Evolutionary conservation across 2,797 vertebrate species (phyloP), one percentile per base, ranked within the genome.

Genomic region (Myotis myotis): DNA sequence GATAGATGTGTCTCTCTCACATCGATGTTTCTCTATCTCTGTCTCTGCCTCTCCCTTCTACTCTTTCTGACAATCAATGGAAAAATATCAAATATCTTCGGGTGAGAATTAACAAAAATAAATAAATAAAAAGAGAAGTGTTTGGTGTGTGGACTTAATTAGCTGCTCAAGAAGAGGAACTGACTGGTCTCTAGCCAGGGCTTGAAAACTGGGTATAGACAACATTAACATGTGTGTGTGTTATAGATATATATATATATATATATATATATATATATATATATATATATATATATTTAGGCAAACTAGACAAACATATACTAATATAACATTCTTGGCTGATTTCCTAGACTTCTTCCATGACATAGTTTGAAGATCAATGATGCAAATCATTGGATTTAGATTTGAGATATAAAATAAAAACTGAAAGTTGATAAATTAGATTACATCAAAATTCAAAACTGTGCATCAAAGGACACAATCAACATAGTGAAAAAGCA

Each of bases 351-450:
- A 47, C 2, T 6, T 62, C 83, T 83, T 87, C 60, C n/a, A 78
- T 91, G 57, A 30, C 25, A 66, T 47, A 28, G 20, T 75, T 76
- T 75, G 11, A 96, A 87, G 44, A 82, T 66, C n/a, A 78, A 6
- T 83, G 36, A 78, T 83, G 10, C 8, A 96, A 86, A 33, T 86
- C 25, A 89, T 62, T 86, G 38, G 84, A 82, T 22, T 66, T 82
- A 60, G 16, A 70, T 60, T 88, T 91, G 23, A 93, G 62, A 84
- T 75, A 49, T 12, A 75, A 94, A 84, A 82, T 89, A 41, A 72
- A 75, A 84, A 57, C 6, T 89, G 36, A 20, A 72, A 44, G 57
- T 80, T 60, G n/a, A 57, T 72, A 74, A 91, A 68, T 47, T 92
- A 16, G 13, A 72, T 30, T 47, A 36, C 20, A 72, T 64, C 41